Percentiles rank a stretch among this genome's conserved stretches.
These are phyloP conservation scores for Serrognathus titanus DNA, from an alignment of 2,888 invertebrate genomes.

Conservation along the genomic window DNA sequence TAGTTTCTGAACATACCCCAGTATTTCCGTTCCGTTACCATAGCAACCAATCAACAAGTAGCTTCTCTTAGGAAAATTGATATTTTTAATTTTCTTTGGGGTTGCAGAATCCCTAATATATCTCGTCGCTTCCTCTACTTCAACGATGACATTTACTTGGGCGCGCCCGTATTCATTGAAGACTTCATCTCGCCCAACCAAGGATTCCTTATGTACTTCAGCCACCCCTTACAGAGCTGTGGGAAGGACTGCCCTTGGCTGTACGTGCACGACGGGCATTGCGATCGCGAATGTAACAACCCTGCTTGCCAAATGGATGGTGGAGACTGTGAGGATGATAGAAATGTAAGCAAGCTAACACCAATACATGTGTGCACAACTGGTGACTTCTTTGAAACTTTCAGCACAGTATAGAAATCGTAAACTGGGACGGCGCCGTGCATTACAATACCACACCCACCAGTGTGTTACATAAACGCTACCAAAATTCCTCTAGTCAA, in stretches of 20 bases:
- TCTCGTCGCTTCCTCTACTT: constrained; percentile 74
- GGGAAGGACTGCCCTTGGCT: constrained; percentile 70
- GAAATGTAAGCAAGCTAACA: neutral
- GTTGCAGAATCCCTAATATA: constrained; percentile 63
- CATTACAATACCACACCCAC: neutral
- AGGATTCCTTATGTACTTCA: constrained; percentile 51
- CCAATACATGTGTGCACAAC: no score
- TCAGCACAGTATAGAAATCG: no score
- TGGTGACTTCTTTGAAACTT: no score
- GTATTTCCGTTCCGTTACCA: no score
- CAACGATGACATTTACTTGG: constrained; percentile 76
- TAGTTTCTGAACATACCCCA: neutral
- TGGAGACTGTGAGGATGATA: constrained; percentile 53
- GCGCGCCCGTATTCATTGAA: constrained; percentile 66
- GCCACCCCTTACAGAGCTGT: constrained; percentile 74
- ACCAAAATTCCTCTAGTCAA: neutral
- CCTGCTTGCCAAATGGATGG: constrained; percentile 73
- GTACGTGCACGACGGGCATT: constrained; percentile 75
- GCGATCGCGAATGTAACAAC: constrained; percentile 71
- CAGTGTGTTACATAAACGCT: no score
- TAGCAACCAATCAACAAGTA: neutral
- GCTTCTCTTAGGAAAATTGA: neutral
- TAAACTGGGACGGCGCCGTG: no score
- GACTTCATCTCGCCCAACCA: constrained; percentile 47
- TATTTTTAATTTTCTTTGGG: no score